Conservation (phyloP, 1,140 invertebrate genomes). For the Drosophila aff. region DNA sequence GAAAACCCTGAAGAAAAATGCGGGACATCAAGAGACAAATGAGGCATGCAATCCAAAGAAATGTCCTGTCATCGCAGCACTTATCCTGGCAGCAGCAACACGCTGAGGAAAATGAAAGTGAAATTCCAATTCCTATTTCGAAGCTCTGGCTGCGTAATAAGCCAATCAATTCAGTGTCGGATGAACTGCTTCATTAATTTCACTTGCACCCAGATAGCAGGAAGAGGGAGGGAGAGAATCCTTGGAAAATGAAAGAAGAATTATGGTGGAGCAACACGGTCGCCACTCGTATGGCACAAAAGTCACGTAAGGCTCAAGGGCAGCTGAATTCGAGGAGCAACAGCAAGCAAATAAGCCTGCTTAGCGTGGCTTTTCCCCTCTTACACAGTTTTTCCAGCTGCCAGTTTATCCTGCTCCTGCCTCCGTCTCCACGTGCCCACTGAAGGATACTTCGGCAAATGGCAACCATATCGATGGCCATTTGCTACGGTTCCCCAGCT, state of each 20-base stretch:
- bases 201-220: slow-evolving; percentile 37
- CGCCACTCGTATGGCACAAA: slow-evolving; percentile 62
- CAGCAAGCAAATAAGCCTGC: slow-evolving; percentile 63
- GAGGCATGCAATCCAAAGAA: slow-evolving; percentile 45
- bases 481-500: slow-evolving; percentile 24
- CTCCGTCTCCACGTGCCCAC: background rate
- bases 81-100: slow-evolving; percentile 29
- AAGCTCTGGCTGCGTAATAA: slow-evolving; percentile 73
- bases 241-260: slow-evolving; percentile 34
- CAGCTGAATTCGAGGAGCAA: slow-evolving; percentile 7
- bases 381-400: slow-evolving; percentile 8
- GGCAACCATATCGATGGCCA: slow-evolving; percentile 59
- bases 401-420: background rate
- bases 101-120: slow-evolving; percentile 19
- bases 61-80: slow-evolving; percentile 47
- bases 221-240: background rate
- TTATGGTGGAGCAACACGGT: slow-evolving; percentile 45
- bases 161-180: slow-evolving; percentile 83
- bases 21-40: slow-evolving; percentile 31
- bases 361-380: slow-evolving; percentile 32
- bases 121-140: slow-evolving; percentile 35
- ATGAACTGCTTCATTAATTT: slow-evolving; percentile 84
- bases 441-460: slow-evolving; percentile 64
- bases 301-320: slow-evolving; percentile 65
- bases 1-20: slow-evolving; percentile 7